Evolutionary conservation across 2,113 vertebrate species (phyloP).

Genomic region (Oreochromis aureus): DNA sequence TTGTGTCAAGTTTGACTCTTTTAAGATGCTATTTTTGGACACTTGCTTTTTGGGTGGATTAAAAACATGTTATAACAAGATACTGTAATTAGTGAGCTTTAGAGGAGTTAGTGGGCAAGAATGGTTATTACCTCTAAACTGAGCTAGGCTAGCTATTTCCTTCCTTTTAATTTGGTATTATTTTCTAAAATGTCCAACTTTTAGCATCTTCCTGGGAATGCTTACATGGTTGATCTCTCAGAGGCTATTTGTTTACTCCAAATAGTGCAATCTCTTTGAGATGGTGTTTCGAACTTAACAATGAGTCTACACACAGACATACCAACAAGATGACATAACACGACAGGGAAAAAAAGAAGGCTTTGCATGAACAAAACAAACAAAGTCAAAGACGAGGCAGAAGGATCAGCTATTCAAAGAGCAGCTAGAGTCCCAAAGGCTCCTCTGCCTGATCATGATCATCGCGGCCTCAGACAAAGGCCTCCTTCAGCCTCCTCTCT

Average conservation of each 20-base stretch:
- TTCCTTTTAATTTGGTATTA: neutral
- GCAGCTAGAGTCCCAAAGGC: neutral
- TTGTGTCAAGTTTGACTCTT: neutral
- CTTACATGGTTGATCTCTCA: neutral
- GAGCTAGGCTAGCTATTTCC: neutral
- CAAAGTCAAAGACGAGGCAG: neutral
- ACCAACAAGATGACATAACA: neutral
- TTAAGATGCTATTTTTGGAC: neutral
- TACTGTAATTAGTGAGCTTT: neutral
- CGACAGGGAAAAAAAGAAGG: neutral
- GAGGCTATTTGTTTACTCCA: neutral
- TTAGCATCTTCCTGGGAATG: neutral
- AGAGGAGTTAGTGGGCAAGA: neutral
- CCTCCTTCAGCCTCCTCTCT: conserved; percentile 19
- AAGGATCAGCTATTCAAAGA: neutral
- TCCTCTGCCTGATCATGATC: neutral
- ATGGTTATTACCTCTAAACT: neutral
- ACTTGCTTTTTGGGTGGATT: neutral
- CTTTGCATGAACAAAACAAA: conserved; percentile 6
- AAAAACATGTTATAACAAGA: neutral
- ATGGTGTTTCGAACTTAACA: neutral
- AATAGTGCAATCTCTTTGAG: neutral
- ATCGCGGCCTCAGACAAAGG: conserved; percentile 47
- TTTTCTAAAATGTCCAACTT: neutral
- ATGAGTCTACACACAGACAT: neutral